phyloP scores from a whole-genome alignment of 1,140 invertebrate species.

The Drosophila kikkawai region DNA sequence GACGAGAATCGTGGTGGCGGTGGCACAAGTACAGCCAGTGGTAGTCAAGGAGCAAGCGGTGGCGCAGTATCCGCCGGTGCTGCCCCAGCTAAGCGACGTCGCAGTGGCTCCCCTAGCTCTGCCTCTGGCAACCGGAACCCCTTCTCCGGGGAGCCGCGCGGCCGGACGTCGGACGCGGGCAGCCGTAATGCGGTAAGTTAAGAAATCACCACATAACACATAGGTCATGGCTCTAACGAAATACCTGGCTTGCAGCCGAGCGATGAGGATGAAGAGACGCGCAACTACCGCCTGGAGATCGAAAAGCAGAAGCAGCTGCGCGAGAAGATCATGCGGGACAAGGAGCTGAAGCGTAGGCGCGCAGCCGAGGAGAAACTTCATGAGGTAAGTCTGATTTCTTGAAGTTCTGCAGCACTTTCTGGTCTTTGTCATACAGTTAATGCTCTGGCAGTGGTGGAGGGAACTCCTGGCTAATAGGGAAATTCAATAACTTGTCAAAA shows the following conservation, averaged over 20 bases:
- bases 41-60: slow-evolving; percentile 23
- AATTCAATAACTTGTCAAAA: too few relatives aligned
- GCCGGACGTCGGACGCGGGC: slow-evolving; percentile 49
- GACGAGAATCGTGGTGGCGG: slow-evolving; percentile 59
- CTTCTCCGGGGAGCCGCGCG: slow-evolving; percentile 67
- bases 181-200: slow-evolving; percentile 62
- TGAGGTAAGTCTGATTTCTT: slow-evolving; percentile 62
- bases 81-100: slow-evolving; percentile 68
- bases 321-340: slow-evolving; percentile 87
- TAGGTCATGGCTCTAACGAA: background rate
- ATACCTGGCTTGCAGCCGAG: slow-evolving; percentile 66
- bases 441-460: background rate
- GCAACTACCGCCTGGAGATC: slow-evolving; percentile 88
- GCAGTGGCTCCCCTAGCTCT: slow-evolving; percentile 65
- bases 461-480: background rate
- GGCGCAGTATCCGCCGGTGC: slow-evolving; percentile 10
- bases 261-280: slow-evolving; percentile 88
- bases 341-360: slow-evolving; percentile 88
- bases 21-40: slow-evolving; percentile 16
- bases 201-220: too few relatives aligned
- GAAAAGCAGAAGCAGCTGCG: slow-evolving; percentile 88
- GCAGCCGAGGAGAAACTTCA: slow-evolving; percentile 85
- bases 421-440: background rate
- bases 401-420: background rate
- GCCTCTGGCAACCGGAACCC: slow-evolving; percentile 46